A percentile compares a stretch with the other conserved stretches of the same genome.
Evolutionary conservation across 2,113 vertebrate species (phyloP).

Genomic region (Saccopteryx leptura): DNA sequence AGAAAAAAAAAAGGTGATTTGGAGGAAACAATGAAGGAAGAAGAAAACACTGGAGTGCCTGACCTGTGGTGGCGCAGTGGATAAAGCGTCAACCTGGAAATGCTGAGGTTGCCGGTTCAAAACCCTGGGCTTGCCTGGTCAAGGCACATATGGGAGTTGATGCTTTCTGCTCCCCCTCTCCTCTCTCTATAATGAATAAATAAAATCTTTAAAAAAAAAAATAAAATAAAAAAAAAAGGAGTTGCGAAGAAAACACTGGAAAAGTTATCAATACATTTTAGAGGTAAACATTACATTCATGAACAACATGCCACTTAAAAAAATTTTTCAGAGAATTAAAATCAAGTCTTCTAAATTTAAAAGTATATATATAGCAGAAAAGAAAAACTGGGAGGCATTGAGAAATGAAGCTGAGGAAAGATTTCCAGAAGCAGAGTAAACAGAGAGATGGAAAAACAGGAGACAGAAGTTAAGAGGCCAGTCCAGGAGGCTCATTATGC

Average conservation of each 20-base stretch:
- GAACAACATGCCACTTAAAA: neutral
- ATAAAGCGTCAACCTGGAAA: too few species aligned
- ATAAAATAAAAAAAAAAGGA: too few species aligned
- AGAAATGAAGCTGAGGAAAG: neutral
- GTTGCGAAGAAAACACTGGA: neutral
- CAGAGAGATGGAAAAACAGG: neutral
- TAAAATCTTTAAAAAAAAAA: too few species aligned
- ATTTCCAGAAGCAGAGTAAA: neutral
- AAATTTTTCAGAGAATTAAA: slow-evolving; percentile 22
- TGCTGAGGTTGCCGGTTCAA: too few species aligned
- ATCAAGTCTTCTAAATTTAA: neutral
- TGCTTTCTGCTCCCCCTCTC: too few species aligned
- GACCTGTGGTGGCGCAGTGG: too few species aligned
- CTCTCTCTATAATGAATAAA: too few species aligned
- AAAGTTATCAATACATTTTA: neutral
- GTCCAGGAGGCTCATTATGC: neutral
- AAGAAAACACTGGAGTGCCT: neutral
- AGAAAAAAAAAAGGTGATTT: neutral
- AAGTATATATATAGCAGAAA: neutral
- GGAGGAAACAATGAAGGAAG: neutral
- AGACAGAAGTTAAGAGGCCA: neutral
- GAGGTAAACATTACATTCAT: neutral
- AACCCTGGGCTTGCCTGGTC: too few species aligned
- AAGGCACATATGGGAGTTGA: too few species aligned
- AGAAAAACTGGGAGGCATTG: neutral